Base-by-base conservation (phyloP, 2,888 invertebrate species). In the Pollenia labialis region DNA sequence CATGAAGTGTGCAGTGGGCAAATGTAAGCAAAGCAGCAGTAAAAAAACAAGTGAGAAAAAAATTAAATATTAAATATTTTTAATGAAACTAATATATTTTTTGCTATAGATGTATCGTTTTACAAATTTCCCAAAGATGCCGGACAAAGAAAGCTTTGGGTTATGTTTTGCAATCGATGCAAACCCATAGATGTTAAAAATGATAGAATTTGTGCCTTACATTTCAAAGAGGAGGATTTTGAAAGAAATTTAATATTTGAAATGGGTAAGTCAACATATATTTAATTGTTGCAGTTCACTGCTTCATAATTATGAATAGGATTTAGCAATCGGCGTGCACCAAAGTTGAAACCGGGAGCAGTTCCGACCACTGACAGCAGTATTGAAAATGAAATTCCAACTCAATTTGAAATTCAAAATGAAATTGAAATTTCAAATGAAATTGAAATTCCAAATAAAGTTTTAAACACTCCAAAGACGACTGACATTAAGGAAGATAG, bases 211-310 rank as follows among this genome's bases (percentile, higher is more conserved):
- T 72, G 72, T 58, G 56, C 46, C 46, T 72, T 72, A 58, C 72
- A 72, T 72, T 72, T 72, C 58, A 58, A 46, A 60, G n/a, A 72
- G 44, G 71, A 71, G 54, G 71, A 71, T 56, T 71, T 71, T 54
- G 56, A 71, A 71, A 66, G 66, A 16, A 46, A 66, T 18, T 46
- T 66, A 23, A 46, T 23, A 23, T 23, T 23, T 23, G 23, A 23
- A 23, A 23, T 23, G 23, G 23, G 23, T 23, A 23, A 23, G 23
- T 23, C 23, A 23, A 23, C 23, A 23, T 23, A 23, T 23, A 23
- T 23, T 23, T 23, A 23, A 23, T 23, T 23, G 23, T 72, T 58
- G 48, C 58, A 72, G 54, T 71, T 56, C 54, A 71, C 56, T 71
- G 40, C 54, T 71, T 40, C 23, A 52, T 52, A 32, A 40, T 50